Evolutionary conservation across 2,888 invertebrate genomes (phyloP).

Genomic region (Xestoiulus laeticollis): DNA sequence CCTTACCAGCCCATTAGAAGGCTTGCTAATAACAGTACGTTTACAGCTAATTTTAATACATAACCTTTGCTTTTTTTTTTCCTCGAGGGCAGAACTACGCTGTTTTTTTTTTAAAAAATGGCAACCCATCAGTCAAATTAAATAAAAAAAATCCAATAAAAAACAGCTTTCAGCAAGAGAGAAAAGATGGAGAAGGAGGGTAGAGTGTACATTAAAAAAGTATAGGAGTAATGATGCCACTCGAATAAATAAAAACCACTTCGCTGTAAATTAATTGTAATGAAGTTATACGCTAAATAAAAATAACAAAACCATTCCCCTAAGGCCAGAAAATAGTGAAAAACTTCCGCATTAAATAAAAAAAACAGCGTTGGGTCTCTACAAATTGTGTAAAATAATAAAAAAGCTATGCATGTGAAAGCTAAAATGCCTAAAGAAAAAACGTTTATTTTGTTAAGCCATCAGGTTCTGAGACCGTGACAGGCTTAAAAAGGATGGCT

Average conservation of each 20-base stretch:
- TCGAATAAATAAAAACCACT: conserved; percentile 1
- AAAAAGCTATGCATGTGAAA: neutral
- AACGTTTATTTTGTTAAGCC: neutral
- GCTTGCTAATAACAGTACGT: neutral
- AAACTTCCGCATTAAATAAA: neutral
- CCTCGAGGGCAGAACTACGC: neutral
- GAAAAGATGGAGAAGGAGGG: neutral
- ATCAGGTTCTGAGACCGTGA: neutral
- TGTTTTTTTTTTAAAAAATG: neutral
- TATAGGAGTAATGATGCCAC: neutral
- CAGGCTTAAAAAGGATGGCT: neutral
- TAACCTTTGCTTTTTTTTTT: neutral
- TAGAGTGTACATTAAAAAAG: neutral
- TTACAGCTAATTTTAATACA: neutral
- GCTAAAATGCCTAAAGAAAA: neutral
- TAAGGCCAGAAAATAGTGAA: neutral
- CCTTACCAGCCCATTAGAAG: neutral
- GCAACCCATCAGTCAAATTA: neutral
- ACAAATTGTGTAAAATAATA: neutral
- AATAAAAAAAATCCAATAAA: conserved; percentile 6
- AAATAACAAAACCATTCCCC: neutral
- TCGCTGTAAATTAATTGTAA: neutral
- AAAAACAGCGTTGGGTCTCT: neutral
- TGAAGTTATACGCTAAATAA: neutral
- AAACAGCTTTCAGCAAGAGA: neutral